These are phyloP conservation scores for Acanthaster planci DNA, from an alignment of 35 echinoderm and acorn worm genomes.

Conservation along the genomic window DNA sequence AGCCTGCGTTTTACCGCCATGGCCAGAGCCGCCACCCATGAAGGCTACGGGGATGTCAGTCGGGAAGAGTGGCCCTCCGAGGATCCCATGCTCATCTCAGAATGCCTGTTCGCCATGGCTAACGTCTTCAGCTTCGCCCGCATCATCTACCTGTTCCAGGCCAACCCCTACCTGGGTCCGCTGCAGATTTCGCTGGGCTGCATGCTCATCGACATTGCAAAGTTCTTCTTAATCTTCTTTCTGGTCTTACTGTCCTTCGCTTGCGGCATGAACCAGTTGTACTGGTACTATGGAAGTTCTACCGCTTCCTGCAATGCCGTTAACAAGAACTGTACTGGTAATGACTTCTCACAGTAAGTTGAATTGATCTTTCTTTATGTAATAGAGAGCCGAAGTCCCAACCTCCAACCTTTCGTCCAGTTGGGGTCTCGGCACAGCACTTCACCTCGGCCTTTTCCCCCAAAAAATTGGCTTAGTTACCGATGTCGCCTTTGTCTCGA, in stretches of 20 bases:
- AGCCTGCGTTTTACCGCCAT: slow-evolving; percentile 61
- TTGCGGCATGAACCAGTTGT: slow-evolving; percentile 92
- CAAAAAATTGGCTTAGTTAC: no score
- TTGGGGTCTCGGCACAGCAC: no score
- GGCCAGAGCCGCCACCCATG: not conserved
- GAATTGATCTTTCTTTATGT: no score
- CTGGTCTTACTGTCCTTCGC: slow-evolving; percentile 91
- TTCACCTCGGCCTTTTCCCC: no score
- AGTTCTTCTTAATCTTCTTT: slow-evolving; percentile 98
- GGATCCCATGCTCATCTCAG: slow-evolving; percentile 85
- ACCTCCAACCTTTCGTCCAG: no score
- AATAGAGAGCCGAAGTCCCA: no score
- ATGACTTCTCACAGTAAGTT: slow-evolving; percentile 3
- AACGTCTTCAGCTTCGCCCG: slow-evolving; percentile 98
- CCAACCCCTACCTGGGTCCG: slow-evolving; percentile 93
- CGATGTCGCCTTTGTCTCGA: no score
- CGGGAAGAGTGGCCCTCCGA: slow-evolving; percentile 52
- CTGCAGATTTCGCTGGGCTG: slow-evolving; percentile 94
- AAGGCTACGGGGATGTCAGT: not conserved
- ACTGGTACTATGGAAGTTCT: slow-evolving; percentile 73
- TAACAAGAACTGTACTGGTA: slow-evolving; percentile 3
- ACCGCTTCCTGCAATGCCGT: not conserved
- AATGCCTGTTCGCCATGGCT: slow-evolving; percentile 88
- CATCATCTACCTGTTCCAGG: slow-evolving; percentile 98
- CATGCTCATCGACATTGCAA: slow-evolving; percentile 98